Base-by-base conservation (phyloP, 53 echinoderm and acorn worm species). In the Astropecten irregularis region DNA sequence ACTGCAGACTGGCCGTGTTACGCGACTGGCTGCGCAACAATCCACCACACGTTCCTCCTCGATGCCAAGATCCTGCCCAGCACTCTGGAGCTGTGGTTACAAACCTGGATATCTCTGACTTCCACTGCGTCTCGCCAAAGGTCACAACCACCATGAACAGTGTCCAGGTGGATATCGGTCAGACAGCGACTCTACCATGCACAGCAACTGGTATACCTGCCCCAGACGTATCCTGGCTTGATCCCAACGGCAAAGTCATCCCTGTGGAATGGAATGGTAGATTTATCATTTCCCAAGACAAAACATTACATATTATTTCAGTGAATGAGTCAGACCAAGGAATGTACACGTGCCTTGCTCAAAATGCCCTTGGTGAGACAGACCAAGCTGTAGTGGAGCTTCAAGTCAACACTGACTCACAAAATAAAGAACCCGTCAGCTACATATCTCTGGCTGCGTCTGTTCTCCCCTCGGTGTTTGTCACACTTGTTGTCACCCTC, bases 1-100 rank as follows among this genome's bases (percentile, higher is more conserved):
- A 95, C 38, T 95, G 95, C 49, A 74, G 95, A 15, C 39, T 90
- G 36, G 14, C 22, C 21, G 56, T 69, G 25, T 48, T 92, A 3
- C 66, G 87, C 6, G 82, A 95, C 36, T 92, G 83, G 66, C 36
- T 72, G 30, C 36, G 10, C 65, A 65, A 65, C 36, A 65, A 65
- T 38, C 65, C 65, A 14, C 65, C 65, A 19, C 37, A 35, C 37
- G 18, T n/a, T 38, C 39, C 37, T 38, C 36, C 65, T 65, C 36
- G 65, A 38, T 65, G 65, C 30, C 36, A 35, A 38, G 65, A 20
- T 21, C 65, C 65, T 25, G 36, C 65, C 1, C 37, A 21, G n/a
- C 30, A 65, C 38, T 35, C 65, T 3, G 65, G 38, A 65, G 20
- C 18, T 36, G 36, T 65, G 65, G 38, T 65, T 18, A 65, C 65